Percentiles rank a stretch among this genome's conserved stretches.
phyloP scores from a whole-genome alignment of 2,113 vertebrate species.

The Oplegnathus fasciatus region DNA sequence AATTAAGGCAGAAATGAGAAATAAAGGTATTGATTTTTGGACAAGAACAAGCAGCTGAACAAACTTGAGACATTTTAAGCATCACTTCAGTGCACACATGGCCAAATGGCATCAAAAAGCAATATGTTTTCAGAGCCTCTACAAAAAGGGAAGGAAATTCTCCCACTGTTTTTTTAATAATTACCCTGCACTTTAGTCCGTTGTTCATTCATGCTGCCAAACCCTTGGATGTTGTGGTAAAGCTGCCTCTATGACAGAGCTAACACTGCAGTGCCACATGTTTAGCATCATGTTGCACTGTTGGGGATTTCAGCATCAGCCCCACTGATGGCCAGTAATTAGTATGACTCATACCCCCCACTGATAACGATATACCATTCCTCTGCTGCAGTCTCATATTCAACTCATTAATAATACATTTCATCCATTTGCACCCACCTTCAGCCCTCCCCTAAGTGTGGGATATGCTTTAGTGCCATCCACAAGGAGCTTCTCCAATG shows the following conservation, averaged over 20 bases:
- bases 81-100: background rate
- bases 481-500: constrained; percentile 43
- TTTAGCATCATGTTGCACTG: constrained; percentile 60
- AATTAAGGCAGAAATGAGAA: constrained; percentile 21
- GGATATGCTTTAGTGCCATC: constrained; percentile 49
- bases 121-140: background rate
- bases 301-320: constrained; percentile 55
- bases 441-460: constrained; percentile 33
- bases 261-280: constrained; percentile 18
- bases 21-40: constrained; percentile 22
- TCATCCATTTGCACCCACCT: constrained; percentile 66
- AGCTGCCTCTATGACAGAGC: background rate
- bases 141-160: background rate
- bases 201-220: background rate
- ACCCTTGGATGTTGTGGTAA: background rate
- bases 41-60: background rate
- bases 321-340: constrained; percentile 62
- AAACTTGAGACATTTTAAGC: background rate
- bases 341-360: constrained; percentile 71
- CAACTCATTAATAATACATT: constrained; percentile 83
- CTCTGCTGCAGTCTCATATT: constrained; percentile 74
- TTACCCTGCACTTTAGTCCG: background rate
- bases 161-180: background rate
- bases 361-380: constrained; percentile 64
- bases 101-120: background rate